Evolutionary conservation across 2,888 invertebrate species (phyloP).

Genomic region (Lucinisca nassula): DNA sequence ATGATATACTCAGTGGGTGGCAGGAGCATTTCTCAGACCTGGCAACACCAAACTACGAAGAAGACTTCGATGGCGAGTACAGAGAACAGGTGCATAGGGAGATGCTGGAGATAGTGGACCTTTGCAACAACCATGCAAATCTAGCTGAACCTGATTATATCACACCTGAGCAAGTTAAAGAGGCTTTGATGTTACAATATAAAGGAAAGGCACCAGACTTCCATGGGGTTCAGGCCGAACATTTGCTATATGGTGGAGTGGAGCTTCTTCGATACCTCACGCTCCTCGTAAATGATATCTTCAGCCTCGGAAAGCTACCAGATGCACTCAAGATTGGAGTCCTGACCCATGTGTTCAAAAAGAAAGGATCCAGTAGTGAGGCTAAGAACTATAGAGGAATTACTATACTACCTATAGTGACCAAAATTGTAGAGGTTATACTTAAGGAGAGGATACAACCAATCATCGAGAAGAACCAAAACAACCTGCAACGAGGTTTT

Average conservation of each 20-base stretch:
- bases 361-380: neutral
- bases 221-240: neutral
- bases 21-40: neutral
- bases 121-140: neutral
- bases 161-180: neutral
- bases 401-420: slow-evolving; percentile 1
- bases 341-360: slow-evolving; percentile 1
- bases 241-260: neutral
- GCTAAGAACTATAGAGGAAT: slow-evolving; percentile 14
- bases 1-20: slow-evolving; percentile 3
- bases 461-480: neutral
- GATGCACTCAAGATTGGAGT: neutral
- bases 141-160: neutral
- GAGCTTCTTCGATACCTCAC: neutral
- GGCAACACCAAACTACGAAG: neutral
- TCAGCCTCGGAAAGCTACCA: neutral
- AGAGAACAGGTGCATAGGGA: neutral
- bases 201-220: slow-evolving; percentile 10
- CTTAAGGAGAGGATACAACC: neutral
- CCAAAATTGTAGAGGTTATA: slow-evolving; percentile 11
- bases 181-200: neutral
- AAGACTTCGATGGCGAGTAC: neutral
- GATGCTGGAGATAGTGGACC: neutral
- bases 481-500: slow-evolving; percentile 31
- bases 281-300: neutral